Base-by-base conservation (phyloP, 1,140 invertebrate species). In the Nasonia vitripennis region DNA sequence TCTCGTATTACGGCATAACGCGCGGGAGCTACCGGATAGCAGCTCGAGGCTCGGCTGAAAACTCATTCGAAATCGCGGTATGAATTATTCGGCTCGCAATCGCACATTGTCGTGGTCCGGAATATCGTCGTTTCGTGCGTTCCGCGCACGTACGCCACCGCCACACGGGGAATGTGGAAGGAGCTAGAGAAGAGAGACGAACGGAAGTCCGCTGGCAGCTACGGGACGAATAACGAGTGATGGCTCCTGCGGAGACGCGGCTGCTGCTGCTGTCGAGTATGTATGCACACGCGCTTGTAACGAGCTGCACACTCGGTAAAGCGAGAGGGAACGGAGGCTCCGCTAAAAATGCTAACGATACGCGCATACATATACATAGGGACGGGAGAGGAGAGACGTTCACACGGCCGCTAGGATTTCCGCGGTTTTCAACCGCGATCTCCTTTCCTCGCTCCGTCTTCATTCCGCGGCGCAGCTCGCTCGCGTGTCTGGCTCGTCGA, bases 191-290 rank as follows among this genome's bases (percentile, higher is more conserved):
- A 51, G 45, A 78, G n/a, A 78, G 51, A 67, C 51, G n/a, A 51
- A 51, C 81, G 81, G 73, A 77, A 75, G 71, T 75, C 71, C 71
- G 78, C 12, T 10, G 10, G 20, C 2, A 27, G 37, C n/a, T 45
- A 67, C 81, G 51, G 27, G 81, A 41, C 31, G 81, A 62, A 83
- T 83, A 83, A 75, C 34, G 73, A 83, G 73, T n/a, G 55, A 67
- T 11, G 71, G 6, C 45, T 74, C 55, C 55, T n/a, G 17, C 55
- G 55, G 17, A n/a, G 17, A 62, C 55, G 55, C 55, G 55, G 34
- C 4, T 17, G 12, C 20, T 45, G 68, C 27, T 27, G 27, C 27
- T 27, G 27, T 68, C 3, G 34, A 45, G 41, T 45, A 45, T 17
- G 37, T 41, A 41, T 20, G 27, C 10, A 71, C 10, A 11, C 68